These are phyloP conservation scores for Helicorthomorpha holstii DNA, from an alignment of 1,140 invertebrate genomes.

Conservation along the genomic window DNA sequence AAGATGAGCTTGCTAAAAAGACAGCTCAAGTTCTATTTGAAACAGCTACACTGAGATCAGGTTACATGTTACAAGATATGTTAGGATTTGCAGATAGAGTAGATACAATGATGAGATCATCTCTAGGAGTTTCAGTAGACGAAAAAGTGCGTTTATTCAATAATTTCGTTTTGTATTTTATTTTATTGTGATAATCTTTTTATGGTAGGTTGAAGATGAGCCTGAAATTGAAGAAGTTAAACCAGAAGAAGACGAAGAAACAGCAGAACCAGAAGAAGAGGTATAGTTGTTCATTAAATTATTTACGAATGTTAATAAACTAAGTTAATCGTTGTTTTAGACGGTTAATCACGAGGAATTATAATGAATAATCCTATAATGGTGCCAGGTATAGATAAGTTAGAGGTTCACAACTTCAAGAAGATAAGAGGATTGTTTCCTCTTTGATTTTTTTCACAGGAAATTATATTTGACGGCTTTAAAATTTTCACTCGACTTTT, in stretches of 20 bases:
- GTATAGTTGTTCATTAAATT: neutral
- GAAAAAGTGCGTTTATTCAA: slow-evolving; percentile 37
- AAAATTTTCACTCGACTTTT: neutral
- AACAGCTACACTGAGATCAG: slow-evolving; percentile 73
- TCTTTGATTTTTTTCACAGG: neutral
- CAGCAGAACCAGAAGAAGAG: neutral
- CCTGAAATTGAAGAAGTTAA: slow-evolving; percentile 1
- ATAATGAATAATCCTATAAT: neutral
- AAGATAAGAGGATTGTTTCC: neutral
- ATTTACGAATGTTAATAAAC: neutral
- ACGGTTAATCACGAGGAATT: neutral
- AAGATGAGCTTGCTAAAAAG: slow-evolving; percentile 62
- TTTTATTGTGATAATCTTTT: neutral
- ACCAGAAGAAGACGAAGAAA: neutral
- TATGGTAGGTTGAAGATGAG: neutral
- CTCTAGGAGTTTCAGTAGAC: slow-evolving; percentile 59
- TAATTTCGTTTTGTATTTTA: neutral
- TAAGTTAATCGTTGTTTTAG: neutral
- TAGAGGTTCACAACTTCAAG: too few species aligned
- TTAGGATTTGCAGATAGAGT: slow-evolving; percentile 68
- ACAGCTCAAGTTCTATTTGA: slow-evolving; percentile 86
- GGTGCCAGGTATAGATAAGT: too few species aligned
- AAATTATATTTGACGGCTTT: neutral
- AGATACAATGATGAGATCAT: slow-evolving; percentile 66
- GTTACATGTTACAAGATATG: slow-evolving; percentile 74